Base-by-base conservation (phyloP, 2,888 invertebrate species). In the Cheiracanthium punctorium region DNA sequence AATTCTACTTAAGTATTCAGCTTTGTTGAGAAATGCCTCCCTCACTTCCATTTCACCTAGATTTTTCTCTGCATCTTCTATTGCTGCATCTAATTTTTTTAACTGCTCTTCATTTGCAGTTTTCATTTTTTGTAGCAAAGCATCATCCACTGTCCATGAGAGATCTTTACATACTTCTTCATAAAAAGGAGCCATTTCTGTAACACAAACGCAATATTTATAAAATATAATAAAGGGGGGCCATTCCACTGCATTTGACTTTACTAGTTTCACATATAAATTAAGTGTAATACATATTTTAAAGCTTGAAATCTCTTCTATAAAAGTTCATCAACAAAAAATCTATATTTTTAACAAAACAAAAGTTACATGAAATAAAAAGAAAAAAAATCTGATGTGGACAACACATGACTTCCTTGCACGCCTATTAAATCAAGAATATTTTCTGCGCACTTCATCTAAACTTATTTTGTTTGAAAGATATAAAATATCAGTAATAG, bases 131-230 rank as follows among this genome's bases (percentile, higher is more conserved):
- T 91, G 90, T 58, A 93, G 88, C 43, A 93, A 90, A 2, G 90
- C 90, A 92, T 94, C 90, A 91, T 98, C 97, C 64, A 95, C 93
- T n/a, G 93, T 92, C 96, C 97, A 97, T 52, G 94, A 94, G 73
- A 93, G 90, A 69, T 93, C 93, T 80, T 93, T 93, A 91, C 97
- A 97, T n/a, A 98, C 94, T 90, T 96, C 94, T 92, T 97, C 96
- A 91, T 98, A 99, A 93, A 96, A 98, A 0, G 97, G 97, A 48
- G 98, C 97, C 98, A 99, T 99, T 91, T 96, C 93, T 92, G 72
- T 24, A 89, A 85, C 17, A 32, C 2, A 48, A 52, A 52, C 12
- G 1, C 10, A 64, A 64, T n/a, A n/a, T n/a, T 17, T 14, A 43
- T 43, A 0, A 43, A 43, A 43, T 14, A 43, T 17, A 43, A 17